These are phyloP conservation scores for Drosophila birchii DNA, from an alignment of 2,888 invertebrate genomes.

Conservation along the genomic window DNA sequence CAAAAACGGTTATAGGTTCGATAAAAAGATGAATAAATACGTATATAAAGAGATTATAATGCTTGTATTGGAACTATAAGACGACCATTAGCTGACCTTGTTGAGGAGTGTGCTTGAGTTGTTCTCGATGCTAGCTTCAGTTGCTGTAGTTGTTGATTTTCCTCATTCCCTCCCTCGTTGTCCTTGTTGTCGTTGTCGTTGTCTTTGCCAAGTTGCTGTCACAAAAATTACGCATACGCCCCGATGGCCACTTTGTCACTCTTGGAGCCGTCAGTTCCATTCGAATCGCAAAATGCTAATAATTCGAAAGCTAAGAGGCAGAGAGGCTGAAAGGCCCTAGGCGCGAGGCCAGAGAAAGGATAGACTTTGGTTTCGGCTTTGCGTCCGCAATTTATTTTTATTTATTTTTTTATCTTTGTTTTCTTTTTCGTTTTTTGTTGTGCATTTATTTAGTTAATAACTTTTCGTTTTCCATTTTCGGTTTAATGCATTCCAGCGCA, in stretches of 20 bases:
- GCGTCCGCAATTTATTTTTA: constrained; percentile 53
- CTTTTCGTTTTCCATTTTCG: constrained; percentile 55
- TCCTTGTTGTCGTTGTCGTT: neutral
- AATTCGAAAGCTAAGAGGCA: constrained; percentile 27
- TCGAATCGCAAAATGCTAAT: constrained; percentile 45
- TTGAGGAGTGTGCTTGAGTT: constrained; percentile 45
- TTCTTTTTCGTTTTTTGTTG: constrained; percentile 70
- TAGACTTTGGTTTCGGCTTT: constrained; percentile 66
- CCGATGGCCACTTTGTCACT: constrained; percentile 61
- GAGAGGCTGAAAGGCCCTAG: constrained; percentile 10
- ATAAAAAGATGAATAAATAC: constrained; percentile 37
- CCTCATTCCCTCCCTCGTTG: neutral
- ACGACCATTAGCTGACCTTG: constrained; percentile 79
- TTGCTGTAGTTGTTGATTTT: constrained; percentile 6
- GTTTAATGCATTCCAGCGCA: constrained; percentile 40
- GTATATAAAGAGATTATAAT: constrained; percentile 51
- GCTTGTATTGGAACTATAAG: constrained; percentile 64
- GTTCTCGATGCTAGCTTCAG: constrained; percentile 7
- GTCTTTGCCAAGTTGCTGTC: constrained; percentile 54
- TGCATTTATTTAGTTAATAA: constrained; percentile 79
- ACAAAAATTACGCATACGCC: constrained; percentile 65
- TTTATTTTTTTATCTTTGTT: constrained; percentile 40
- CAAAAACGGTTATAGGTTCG: constrained; percentile 47
- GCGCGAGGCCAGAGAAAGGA: constrained; percentile 64
- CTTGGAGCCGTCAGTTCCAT: constrained; percentile 37